phyloP scores from a whole-genome alignment of 2,888 invertebrate genomes.

The Apamea crenata region DNA sequence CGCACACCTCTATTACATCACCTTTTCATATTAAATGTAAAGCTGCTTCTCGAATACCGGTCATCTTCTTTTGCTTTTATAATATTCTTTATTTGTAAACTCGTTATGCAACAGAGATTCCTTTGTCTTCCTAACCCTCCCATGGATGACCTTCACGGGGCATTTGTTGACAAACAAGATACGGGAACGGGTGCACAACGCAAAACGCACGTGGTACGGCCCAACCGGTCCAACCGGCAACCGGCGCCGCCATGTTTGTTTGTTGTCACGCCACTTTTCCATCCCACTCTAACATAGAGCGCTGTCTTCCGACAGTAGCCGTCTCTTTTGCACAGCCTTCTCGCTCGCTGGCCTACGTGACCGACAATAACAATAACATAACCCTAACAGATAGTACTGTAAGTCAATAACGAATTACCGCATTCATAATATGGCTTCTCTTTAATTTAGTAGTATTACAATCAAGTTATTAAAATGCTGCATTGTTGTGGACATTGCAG shows the following conservation, averaged over 20 bases:
- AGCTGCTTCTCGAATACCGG: conserved; percentile 47
- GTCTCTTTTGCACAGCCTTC: conserved; percentile 72
- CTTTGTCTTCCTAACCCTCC: conserved; percentile 84
- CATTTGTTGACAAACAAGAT: conserved; percentile 90
- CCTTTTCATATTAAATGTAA: conserved; percentile 60
- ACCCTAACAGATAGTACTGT: conserved; percentile 77
- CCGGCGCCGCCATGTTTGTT: conserved; percentile 89
- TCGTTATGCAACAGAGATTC: conserved; percentile 78
- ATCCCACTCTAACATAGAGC: conserved; percentile 76
- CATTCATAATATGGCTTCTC: conserved; percentile 61
- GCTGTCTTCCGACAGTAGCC: conserved; percentile 66
- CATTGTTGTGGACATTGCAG: conserved; percentile 59
- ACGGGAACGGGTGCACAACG: conserved; percentile 83
- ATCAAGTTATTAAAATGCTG: conserved; percentile 61
- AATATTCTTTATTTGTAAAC: conserved; percentile 55
- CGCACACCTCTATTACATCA: conserved; percentile 71
- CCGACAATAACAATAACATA: conserved; percentile 87
- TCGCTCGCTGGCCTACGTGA: conserved; percentile 86
- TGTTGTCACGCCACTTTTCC: conserved; percentile 88
- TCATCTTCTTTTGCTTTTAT: conserved; percentile 55
- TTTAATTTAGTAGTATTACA: conserved; percentile 64
- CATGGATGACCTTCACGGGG: conserved; percentile 87
- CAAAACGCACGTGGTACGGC: conserved; percentile 87
- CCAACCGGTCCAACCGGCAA: conserved; percentile 87
- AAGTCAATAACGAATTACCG: conserved; percentile 67